Evolutionary conservation across 2,888 invertebrate genomes (phyloP), one percentile per base, ranked within the genome.

Genomic region (Lutraria lutraria): DNA sequence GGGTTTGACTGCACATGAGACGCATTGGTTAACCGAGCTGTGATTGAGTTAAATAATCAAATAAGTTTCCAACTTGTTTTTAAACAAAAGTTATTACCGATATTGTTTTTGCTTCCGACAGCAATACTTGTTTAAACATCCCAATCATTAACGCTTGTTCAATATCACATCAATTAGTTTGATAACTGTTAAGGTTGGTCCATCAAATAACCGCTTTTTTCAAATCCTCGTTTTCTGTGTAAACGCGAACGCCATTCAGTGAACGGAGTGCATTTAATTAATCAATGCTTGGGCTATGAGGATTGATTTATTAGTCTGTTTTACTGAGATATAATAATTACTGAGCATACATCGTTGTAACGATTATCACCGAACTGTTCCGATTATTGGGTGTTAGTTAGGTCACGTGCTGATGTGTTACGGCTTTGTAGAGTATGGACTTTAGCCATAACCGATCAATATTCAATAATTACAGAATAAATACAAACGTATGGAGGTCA

Each of bases 391-490:
- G 76, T 19, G 31, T 31, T 34, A 76, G 76, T 31, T 34, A 31
- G 31, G 34, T 76, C 76, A 76, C 76, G 76, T 76, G 76, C 29
- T 0, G 76, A 15, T 31, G 76, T 19, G 72, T 31, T 19, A 76
- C 34, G 6, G 76, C 6, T 34, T 76, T 31, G 34, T 34, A 19
- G 3, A 31, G 76, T 76, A 76, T 76, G 31, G 76, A 34, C 76
- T 76, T 34, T 31, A 34, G 19, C 29, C 76, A 80, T 54, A 85
- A 79, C 80, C 34, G 85, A 86, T 89, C 89, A 82, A 89, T 89
- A 76, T 86, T 82, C 86, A 63, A 86, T 83, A 89, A 89, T 89
- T 89, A 86, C 86, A 83, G 83, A 89, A 89, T 83, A 89, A 86
- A 89, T 83, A 89, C 83, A 53, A 56, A 83, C 89, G 83, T 86